Conservation (phyloP, 2,888 invertebrate genomes). For the Hedychridium roseum region DNA sequence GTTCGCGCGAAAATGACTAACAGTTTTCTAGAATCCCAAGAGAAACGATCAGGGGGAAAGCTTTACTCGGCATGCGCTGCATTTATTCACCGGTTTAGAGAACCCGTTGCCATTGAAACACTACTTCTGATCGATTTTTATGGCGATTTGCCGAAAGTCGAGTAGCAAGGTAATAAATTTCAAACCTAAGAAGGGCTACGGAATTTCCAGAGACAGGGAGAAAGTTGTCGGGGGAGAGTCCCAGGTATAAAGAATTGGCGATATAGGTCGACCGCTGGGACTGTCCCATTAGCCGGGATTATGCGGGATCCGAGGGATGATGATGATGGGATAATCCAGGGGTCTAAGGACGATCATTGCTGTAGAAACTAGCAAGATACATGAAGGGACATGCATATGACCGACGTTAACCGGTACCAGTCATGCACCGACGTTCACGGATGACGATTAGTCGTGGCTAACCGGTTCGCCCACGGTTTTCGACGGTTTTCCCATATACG, state of each 20-base stretch:
- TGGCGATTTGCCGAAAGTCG: too few relatives aligned
- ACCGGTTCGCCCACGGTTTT: constrained; percentile 55
- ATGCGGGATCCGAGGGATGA: constrained; percentile 6
- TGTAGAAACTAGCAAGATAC: neutral
- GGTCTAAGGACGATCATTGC: constrained; percentile 7
- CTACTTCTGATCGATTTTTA: too few relatives aligned
- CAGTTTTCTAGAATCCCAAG: too few relatives aligned
- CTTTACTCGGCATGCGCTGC: too few relatives aligned
- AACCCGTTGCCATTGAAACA: too few relatives aligned
- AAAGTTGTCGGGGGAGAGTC: too few relatives aligned
- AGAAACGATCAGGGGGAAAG: too few relatives aligned
- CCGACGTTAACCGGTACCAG: neutral
- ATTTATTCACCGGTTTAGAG: too few relatives aligned
- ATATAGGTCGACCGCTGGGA: neutral
- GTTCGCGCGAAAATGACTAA: too few relatives aligned
- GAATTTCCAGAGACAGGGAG: too few relatives aligned
- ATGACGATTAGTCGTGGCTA: constrained; percentile 44
- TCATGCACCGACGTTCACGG: constrained; percentile 25
- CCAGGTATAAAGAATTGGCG: neutral
- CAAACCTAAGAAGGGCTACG: too few relatives aligned
- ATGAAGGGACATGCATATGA: neutral
- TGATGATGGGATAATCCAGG: constrained; percentile 8
- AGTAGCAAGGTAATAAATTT: too few relatives aligned
- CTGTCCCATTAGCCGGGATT: neutral
- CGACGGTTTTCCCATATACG: constrained; percentile 58